Conservation (phyloP, 1,140 invertebrate genomes). For the Dendrolimus kikuchii region DNA sequence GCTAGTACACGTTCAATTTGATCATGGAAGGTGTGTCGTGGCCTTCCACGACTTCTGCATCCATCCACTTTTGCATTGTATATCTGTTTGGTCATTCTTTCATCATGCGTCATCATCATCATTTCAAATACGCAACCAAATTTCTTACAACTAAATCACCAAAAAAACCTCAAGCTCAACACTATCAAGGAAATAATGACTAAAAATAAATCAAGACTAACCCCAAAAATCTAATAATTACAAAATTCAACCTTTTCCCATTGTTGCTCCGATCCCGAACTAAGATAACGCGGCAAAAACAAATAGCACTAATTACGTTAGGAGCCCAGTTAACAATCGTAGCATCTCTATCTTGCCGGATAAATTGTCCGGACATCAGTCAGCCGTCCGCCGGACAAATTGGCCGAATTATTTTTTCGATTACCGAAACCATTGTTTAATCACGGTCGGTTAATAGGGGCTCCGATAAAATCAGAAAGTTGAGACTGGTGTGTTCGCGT, state of each 20-base stretch:
- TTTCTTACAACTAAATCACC: conserved; percentile 1
- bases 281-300: conserved; percentile 46
- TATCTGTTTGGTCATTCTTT: too few relatives aligned
- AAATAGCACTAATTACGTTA: conserved; percentile 62
- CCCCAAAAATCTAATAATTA: conserved; percentile 35
- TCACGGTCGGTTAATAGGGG: conserved; percentile 45
- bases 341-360: conserved; percentile 38
- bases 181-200: conserved; percentile 15
- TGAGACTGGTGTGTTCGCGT: conserved; percentile 15
- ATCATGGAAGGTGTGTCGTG: too few relatives aligned
- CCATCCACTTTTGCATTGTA: too few relatives aligned
- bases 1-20: too few relatives aligned
- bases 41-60: too few relatives aligned
- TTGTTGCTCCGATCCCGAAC: conserved; percentile 39
- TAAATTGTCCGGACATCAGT: conserved; percentile 27
- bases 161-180: conserved; percentile 1
- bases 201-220: conserved; percentile 25
- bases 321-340: conserved; percentile 47
- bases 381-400: conserved; percentile 32
- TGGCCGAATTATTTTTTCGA: conserved; percentile 62
- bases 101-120: too few relatives aligned
- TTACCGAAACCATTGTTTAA: conserved; percentile 60
- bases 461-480: conserved; percentile 33
- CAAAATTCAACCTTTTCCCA: conserved; percentile 39
- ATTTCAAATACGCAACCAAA: conserved; percentile 1